A percentile compares a stretch with the other conserved stretches of the same genome.
Evolutionary conservation across 2,888 invertebrate genomes (phyloP).

Genomic region (Drosophila neonasuta): DNA sequence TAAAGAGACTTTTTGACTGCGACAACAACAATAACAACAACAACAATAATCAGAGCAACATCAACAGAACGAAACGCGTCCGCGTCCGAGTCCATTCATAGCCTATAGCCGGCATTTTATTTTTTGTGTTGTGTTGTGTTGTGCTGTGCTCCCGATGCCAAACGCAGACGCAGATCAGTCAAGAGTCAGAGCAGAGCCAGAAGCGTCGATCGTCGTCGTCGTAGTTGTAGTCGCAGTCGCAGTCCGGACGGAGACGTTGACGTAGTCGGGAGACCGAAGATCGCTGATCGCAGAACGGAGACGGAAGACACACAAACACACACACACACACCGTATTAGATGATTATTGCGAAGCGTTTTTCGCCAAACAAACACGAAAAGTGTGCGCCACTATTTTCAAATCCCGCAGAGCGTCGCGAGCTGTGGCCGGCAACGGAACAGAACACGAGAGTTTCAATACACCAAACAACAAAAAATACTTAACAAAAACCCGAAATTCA

Average conservation of each 20-base stretch:
- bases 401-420: constrained; percentile 65
- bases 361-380: constrained; percentile 56
- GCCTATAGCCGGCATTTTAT: constrained; percentile 37
- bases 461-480: constrained; percentile 9
- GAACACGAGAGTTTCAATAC: constrained; percentile 30
- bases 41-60: constrained; percentile 19
- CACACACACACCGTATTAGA: constrained; percentile 24
- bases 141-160: constrained; percentile 49
- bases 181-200: constrained; percentile 46
- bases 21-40: constrained; percentile 53
- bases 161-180: constrained; percentile 63
- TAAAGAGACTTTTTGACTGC: constrained; percentile 69
- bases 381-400: constrained; percentile 60
- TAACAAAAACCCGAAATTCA: constrained; percentile 35
- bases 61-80: constrained; percentile 31
- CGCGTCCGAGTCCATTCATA: constrained; percentile 59
- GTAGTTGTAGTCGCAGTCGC: constrained; percentile 24
- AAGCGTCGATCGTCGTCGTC: constrained; percentile 24
- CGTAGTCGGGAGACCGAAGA: constrained; percentile 30
- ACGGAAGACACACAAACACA: constrained; percentile 12
- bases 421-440: constrained; percentile 64
- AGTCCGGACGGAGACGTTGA: constrained; percentile 53
- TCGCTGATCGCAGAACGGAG: constrained; percentile 17
- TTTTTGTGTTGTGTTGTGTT: constrained; percentile 12
- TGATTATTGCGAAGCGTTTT: constrained; percentile 38